Evolutionary conservation across 2,113 vertebrate species (phyloP).

Genomic region (Hucho hucho): DNA sequence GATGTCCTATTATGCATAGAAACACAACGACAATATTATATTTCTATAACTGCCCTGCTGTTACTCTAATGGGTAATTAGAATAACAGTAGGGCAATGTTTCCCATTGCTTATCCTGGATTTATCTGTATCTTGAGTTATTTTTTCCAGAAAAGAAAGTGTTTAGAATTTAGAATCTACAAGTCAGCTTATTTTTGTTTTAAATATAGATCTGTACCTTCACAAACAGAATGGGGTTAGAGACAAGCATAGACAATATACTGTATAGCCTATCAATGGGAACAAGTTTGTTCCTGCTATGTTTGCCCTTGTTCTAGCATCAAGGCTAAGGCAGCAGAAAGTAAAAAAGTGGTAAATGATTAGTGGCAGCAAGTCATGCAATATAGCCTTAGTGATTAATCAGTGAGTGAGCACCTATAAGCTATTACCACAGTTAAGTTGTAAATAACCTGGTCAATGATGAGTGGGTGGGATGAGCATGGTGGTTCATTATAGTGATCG

Average conservation of each 20-base stretch:
- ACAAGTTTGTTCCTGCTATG: not conserved
- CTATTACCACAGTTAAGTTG: constrained; percentile 21
- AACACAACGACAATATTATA: no score
- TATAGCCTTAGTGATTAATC: constrained; percentile 34
- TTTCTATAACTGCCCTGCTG: constrained; percentile 22
- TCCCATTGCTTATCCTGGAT: no score
- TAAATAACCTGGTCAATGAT: constrained; percentile 55
- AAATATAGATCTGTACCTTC: no score
- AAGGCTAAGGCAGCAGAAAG: constrained; percentile 23
- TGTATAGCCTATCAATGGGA: no score
- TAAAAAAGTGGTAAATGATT: constrained; percentile 41
- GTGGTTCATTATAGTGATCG: constrained; percentile 33
- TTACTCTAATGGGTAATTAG: constrained; percentile 30
- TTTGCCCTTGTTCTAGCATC: constrained; percentile 9
- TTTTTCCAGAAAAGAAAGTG: no score
- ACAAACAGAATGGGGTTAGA: no score
- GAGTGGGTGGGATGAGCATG: constrained; percentile 33
- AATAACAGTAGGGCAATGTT: no score
- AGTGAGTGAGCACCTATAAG: constrained; percentile 36
- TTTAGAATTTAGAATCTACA: no score
- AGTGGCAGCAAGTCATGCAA: constrained; percentile 42
- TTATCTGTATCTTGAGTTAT: no score
- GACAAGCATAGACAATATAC: no score
- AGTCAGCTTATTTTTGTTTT: no score
- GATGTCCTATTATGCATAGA: constrained; percentile 11